These are phyloP conservation scores for Dicyrtomina minuta DNA, from an alignment of 2,888 invertebrate species.

Conservation along the genomic window DNA sequence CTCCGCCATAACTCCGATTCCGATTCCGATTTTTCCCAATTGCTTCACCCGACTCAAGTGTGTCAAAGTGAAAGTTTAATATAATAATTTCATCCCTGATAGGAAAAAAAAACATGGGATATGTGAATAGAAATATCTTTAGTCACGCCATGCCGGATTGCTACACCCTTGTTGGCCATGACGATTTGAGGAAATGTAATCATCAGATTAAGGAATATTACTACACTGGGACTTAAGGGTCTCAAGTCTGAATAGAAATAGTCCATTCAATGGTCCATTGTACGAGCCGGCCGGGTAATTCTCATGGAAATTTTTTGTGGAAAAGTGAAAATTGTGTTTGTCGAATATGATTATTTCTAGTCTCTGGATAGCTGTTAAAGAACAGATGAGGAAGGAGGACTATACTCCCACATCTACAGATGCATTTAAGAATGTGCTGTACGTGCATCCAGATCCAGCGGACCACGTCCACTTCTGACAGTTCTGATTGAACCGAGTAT, in stretches of 20 bases:
- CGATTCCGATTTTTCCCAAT: too few species aligned
- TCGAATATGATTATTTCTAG: conserved; percentile 26
- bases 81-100: too few species aligned
- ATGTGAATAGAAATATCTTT: conserved; percentile 17
- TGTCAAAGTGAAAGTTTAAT: too few species aligned
- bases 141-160: conserved; percentile 10
- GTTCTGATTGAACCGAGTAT: too few species aligned
- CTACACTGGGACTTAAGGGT: conserved; percentile 16
- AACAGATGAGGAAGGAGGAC: conserved; percentile 7
- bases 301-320: conserved; percentile 25
- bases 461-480: too few species aligned
- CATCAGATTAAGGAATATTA: conserved; percentile 33
- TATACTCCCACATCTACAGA: neutral
- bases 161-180: conserved; percentile 1
- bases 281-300: conserved; percentile 20
- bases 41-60: too few species aligned
- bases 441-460: too few species aligned
- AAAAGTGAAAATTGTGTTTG: conserved; percentile 21
- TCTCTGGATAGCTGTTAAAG: conserved; percentile 12
- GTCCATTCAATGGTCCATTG: neutral
- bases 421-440: too few species aligned
- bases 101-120: too few species aligned
- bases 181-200: conserved; percentile 16
- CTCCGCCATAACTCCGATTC: too few species aligned
- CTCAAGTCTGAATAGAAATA: neutral